Conservation (phyloP, 2,113 vertebrate genomes). For the Carettochelys insculpta region DNA sequence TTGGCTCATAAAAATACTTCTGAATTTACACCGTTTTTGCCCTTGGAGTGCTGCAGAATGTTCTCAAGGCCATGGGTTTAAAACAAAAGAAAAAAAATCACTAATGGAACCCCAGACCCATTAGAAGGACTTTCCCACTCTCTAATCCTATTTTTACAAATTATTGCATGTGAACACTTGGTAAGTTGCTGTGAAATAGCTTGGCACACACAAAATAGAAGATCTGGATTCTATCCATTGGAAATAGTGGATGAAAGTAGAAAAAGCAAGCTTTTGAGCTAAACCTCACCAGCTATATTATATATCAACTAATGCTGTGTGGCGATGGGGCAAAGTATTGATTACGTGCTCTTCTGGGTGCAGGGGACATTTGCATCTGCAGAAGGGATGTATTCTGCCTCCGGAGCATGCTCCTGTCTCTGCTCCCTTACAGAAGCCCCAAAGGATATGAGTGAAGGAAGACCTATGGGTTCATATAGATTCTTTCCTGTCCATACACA, state of each 20-base stretch:
- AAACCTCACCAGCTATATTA: background rate
- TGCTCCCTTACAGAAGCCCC: background rate
- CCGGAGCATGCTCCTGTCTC: background rate
- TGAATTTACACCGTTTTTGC: background rate
- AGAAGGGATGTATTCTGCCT: background rate
- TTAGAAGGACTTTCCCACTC: too few relatives aligned
- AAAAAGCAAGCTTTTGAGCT: background rate
- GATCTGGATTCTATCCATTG: background rate
- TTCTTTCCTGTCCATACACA: background rate
- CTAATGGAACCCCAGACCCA: background rate
- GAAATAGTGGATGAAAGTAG: background rate
- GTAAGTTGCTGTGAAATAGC: background rate
- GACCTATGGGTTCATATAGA: background rate
- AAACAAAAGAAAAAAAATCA: background rate
- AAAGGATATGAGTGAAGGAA: background rate
- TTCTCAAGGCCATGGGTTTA: background rate
- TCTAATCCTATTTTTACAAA: background rate
- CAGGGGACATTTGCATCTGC: background rate
- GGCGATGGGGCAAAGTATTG: background rate
- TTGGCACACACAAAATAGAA: background rate
- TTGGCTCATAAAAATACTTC: background rate
- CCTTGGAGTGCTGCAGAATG: background rate
- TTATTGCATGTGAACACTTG: background rate
- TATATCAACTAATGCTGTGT: background rate
- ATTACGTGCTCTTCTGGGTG: background rate